These are phyloP conservation scores for Gallinago paraguaiae DNA, from an alignment of 2,113 vertebrate species.

Conservation along the genomic window DNA sequence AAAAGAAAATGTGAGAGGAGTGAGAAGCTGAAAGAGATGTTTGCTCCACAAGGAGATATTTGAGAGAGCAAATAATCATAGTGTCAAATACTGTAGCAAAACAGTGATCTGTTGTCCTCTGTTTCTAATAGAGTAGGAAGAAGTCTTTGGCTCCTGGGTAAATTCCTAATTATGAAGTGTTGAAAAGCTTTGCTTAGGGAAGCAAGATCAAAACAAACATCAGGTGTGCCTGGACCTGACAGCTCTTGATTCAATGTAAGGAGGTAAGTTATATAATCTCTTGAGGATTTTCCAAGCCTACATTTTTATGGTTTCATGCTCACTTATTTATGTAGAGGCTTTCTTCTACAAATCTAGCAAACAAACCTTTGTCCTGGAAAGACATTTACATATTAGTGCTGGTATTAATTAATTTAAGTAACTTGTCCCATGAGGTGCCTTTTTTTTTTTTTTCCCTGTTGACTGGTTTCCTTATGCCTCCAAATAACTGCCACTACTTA, in stretches of 20 bases:
- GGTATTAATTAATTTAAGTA: not conserved
- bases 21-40: not conserved
- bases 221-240: not conserved
- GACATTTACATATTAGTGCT: not conserved
- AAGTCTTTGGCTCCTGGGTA: not conserved
- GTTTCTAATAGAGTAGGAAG: not conserved
- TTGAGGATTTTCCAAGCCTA: not conserved
- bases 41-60: not conserved
- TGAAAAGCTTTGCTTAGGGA: slow-evolving; percentile 7
- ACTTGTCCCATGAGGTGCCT: not conserved
- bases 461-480: not conserved
- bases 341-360: not conserved
- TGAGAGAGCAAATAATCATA: not conserved
- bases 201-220: not conserved
- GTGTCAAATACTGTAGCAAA: not conserved
- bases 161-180: not conserved
- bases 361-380: not conserved
- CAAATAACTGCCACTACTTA: not conserved
- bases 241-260: not conserved
- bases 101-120: not conserved
- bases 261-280: not conserved
- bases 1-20: not conserved
- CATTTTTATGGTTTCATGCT: not conserved
- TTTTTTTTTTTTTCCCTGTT: not conserved
- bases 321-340: not conserved